Conservation (phyloP, 2,113 vertebrate genomes). For the Chaetorhynchus papuensis region DNA sequence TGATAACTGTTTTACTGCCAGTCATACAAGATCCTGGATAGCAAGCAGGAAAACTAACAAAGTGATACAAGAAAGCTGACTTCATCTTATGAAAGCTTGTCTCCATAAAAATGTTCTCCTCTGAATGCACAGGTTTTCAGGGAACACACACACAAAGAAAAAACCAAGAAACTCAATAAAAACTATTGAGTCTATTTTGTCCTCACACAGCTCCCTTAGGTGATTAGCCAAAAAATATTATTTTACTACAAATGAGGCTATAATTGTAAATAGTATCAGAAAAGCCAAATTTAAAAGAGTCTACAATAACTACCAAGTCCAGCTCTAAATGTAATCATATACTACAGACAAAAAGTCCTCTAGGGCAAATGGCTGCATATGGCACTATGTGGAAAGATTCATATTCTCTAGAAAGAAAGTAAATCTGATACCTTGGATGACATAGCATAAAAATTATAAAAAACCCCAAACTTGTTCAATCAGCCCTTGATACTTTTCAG, state of each 20-base stretch:
- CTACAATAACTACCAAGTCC: not conserved
- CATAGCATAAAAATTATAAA: not conserved
- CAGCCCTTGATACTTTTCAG: not conserved
- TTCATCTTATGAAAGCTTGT: not conserved
- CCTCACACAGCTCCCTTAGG: not conserved
- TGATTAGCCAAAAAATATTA: not conserved
- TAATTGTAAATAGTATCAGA: not conserved
- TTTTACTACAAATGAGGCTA: not conserved
- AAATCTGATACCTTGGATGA: not conserved
- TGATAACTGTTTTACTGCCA: not conserved
- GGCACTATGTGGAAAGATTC: not conserved
- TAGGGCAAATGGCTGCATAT: not conserved
- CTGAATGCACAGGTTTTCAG: not conserved
- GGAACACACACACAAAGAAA: not conserved
- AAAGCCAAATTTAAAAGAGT: not conserved
- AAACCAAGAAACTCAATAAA: not conserved
- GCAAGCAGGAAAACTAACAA: not conserved
- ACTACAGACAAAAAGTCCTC: not conserved
- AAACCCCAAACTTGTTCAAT: not conserved
- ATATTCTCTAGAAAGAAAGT: not conserved
- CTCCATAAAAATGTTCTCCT: not conserved
- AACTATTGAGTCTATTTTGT: fast-evolving
- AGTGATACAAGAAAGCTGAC: not conserved
- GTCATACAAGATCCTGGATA: not conserved
- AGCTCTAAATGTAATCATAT: not conserved